Base-by-base conservation (phyloP, 2,113 vertebrate species). In the Himantopus leucocephalus region DNA sequence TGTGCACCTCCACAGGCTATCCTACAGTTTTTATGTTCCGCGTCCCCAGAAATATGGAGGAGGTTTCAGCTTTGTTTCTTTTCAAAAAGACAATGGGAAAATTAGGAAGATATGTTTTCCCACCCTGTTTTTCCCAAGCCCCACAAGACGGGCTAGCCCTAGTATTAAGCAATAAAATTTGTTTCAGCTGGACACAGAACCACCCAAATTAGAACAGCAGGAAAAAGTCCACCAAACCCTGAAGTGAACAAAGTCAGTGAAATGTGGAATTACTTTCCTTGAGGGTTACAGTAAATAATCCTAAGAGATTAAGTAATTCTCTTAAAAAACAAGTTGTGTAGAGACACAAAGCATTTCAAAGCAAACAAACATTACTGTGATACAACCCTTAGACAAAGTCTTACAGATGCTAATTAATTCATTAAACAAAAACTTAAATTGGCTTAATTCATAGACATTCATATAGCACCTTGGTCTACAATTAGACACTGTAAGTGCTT, bases 151-250 rank as follows among this genome's bases (percentile, higher is more conserved):
- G 76, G 83, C 63, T 68, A 85, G 53, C n/a, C 75, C 67, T 10
- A 84, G 41, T n/a, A 87, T 80, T 76, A 95, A 89, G 96, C 94
- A 95, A 94, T 58, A 35, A 73, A 77, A 84, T 84, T 58, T 84
- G 83, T 92, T 95, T 91, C 95, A 96, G 91, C 63, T 95, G 91
- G 93, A 80, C 72, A 80, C 50, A 84, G 79, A 92, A 94, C 80
- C 89, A 92, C 76, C 41, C 89, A 84, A 92, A 92, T 95, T 27
- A 91, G 68, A 94, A 84, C 32, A 77, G 68, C 59, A 84, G 70
- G 83, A 96, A 81, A 81, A 91, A 91, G 84, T 78, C 89, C 86
- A 80, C n/a, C 80, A 77, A 77, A 62, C 50, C 47, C 83, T 77
- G 80, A 76, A 86, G 75, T 7, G 85, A 94, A 96, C 88, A 83